Evolutionary conservation across 2,797 vertebrate species (phyloP).

Genomic region (Cichlasoma orientale): DNA sequence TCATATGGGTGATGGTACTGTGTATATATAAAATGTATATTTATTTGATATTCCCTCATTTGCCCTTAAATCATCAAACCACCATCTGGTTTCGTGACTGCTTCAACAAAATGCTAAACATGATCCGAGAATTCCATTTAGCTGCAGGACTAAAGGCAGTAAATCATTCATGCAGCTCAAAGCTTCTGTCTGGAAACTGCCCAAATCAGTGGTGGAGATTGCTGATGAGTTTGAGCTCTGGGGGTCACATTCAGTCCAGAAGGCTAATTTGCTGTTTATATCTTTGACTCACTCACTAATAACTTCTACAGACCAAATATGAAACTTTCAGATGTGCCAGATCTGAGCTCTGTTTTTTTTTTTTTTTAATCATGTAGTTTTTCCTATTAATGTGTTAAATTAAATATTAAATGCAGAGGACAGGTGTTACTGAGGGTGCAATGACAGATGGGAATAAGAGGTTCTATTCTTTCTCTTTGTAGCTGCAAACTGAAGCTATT

Average conservation of each 20-base stretch:
- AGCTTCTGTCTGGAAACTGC: conserved; percentile 48
- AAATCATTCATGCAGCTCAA: conserved; percentile 32
- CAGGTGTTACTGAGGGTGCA: background rate
- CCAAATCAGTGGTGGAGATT: conserved; percentile 43
- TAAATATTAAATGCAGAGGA: background rate
- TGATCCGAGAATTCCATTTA: conserved; percentile 26
- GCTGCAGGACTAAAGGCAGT: conserved; percentile 12
- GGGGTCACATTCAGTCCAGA: conserved; percentile 53
- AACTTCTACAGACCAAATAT: conserved; percentile 18
- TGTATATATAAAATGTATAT: background rate
- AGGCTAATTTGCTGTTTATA: conserved; percentile 45
- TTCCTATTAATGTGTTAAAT: background rate
- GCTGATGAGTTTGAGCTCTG: conserved; percentile 46
- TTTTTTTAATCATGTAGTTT: background rate
- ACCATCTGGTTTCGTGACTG: conserved; percentile 19
- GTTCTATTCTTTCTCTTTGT: background rate
- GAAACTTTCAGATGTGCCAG: background rate
- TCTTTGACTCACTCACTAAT: conserved; percentile 15
- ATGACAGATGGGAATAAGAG: background rate
- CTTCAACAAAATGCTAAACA: conserved; percentile 17
- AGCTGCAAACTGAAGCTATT: background rate
- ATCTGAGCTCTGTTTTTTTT: background rate
- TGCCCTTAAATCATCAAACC: conserved; percentile 1
- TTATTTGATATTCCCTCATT: background rate
- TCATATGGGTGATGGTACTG: background rate